phyloP scores from a whole-genome alignment of 2,113 vertebrate species.

The rabbit (Oryctolagus cuniculus) region DNA sequence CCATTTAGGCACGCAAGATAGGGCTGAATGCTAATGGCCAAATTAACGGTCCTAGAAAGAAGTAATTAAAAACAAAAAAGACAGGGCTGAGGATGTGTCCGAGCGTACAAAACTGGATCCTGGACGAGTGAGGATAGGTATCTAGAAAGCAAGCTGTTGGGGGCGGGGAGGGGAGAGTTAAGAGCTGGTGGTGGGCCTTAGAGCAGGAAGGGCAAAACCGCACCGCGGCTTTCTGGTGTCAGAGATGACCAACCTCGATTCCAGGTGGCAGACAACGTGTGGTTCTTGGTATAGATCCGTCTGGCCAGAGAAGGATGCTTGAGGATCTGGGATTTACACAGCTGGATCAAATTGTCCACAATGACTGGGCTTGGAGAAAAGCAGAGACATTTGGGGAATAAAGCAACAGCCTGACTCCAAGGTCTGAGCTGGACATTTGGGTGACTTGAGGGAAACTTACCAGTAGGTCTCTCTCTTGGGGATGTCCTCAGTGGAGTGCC shows the following conservation, averaged over 20 bases:
- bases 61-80: slow-evolving; percentile 10
- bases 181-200: not conserved
- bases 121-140: not conserved
- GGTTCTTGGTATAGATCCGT: slow-evolving; percentile 90
- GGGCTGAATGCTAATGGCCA: not conserved
- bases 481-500: slow-evolving; percentile 88
- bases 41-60: slow-evolving; percentile 36
- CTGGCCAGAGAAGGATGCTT: slow-evolving; percentile 88
- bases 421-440: not conserved
- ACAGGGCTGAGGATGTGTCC: not conserved
- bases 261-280: slow-evolving; percentile 90
- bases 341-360: slow-evolving; percentile 92
- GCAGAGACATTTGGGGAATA: slow-evolving; percentile 58
- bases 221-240: not conserved
- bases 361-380: slow-evolving; percentile 90
- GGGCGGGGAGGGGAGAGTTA: too few species aligned
- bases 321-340: slow-evolving; percentile 90
- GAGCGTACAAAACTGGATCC: not conserved
- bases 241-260: slow-evolving; percentile 90
- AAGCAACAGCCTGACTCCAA: not conserved
- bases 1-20: not conserved
- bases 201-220: not conserved
- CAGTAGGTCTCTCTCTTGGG: slow-evolving; percentile 90
- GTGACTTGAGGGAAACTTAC: slow-evolving; percentile 84
- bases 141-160: not conserved